Conservation (phyloP, 2,113 vertebrate genomes). For the Prunella fulvescens region DNA sequence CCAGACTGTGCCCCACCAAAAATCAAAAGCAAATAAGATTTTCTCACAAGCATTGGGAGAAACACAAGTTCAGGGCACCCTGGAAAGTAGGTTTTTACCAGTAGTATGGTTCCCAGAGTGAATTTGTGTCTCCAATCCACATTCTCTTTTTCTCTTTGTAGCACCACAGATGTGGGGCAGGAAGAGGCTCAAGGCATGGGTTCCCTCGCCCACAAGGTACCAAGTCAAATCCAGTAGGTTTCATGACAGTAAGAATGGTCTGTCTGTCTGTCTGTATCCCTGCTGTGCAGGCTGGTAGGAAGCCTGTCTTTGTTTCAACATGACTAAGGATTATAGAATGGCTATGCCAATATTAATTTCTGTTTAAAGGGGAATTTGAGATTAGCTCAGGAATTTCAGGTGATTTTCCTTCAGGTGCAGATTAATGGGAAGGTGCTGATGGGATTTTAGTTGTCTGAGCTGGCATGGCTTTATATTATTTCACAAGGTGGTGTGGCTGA, state of each 20-base stretch:
- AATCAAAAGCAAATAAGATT: neutral
- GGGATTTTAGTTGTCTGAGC: neutral
- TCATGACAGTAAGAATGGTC: neutral
- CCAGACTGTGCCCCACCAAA: neutral
- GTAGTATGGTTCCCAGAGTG: neutral
- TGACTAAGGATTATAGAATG: neutral
- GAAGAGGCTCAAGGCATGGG: constrained; percentile 30
- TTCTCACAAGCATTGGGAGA: neutral
- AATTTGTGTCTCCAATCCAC: neutral
- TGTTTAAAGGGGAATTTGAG: neutral
- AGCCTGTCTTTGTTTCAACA: constrained; percentile 38
- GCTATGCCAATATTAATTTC: neutral
- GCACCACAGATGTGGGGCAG: constrained; percentile 27
- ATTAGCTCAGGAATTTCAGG: neutral
- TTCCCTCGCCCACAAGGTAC: constrained; percentile 50
- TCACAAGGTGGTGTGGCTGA: neutral
- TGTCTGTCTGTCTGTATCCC: neutral
- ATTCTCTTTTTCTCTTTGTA: constrained; percentile 49
- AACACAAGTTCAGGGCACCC: neutral
- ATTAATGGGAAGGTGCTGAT: constrained; percentile 14
- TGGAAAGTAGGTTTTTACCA: neutral
- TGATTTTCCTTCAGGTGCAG: neutral
- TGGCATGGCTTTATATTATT: neutral
- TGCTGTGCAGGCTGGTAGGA: neutral
- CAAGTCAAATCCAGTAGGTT: neutral